phyloP scores from a whole-genome alignment of 2,888 invertebrate species.

The Shargacucullia verbasci region DNA sequence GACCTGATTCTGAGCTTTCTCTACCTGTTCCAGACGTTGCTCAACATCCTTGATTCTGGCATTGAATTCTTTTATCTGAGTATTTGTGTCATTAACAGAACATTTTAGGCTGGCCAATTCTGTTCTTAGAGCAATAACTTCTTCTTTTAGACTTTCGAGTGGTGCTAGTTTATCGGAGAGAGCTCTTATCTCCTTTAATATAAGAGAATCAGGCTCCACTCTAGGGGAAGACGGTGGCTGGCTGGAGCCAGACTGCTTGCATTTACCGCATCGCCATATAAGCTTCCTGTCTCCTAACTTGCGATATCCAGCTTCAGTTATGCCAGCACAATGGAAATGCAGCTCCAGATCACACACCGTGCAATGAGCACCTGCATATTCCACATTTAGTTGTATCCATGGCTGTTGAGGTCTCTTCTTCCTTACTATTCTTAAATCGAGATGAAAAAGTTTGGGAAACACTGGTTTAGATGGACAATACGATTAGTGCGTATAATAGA shows the following conservation, averaged over 20 bases:
- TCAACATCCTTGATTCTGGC: not conserved
- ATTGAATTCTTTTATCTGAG: not conserved
- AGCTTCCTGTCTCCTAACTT: conserved; percentile 14
- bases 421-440: not conserved
- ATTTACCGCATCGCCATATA: conserved; percentile 12
- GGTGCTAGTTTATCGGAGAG: conserved; percentile 8
- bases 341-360: conserved; percentile 5
- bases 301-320: conserved; percentile 10
- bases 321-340: conserved; percentile 18
- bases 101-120: not conserved
- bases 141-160: conserved; percentile 10
- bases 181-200: conserved; percentile 10
- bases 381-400: conserved; percentile 4
- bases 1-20: too few species aligned
- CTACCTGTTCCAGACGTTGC: not conserved
- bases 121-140: not conserved
- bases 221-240: not conserved
- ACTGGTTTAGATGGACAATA: not conserved
- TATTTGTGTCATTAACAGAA: not conserved
- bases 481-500: too few species aligned
- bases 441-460: conserved; percentile 1
- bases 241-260: not conserved
- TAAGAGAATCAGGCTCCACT: not conserved
- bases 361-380: conserved; percentile 9
- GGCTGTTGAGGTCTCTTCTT: not conserved